phyloP scores from a whole-genome alignment of 2,888 invertebrate species.

The Colletes collaris region DNA sequence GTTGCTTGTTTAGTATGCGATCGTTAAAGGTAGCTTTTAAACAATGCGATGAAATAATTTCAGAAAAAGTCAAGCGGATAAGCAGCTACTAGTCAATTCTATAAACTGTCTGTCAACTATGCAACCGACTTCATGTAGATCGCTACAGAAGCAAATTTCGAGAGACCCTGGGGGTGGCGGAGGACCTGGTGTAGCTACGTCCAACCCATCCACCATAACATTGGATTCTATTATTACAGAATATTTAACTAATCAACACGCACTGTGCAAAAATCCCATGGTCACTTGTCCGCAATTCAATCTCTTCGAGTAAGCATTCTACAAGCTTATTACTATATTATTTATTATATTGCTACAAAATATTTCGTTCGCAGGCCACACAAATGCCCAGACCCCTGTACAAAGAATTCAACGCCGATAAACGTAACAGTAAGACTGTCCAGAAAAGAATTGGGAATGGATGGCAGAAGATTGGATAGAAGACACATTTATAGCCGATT shows the following conservation, averaged over 20 bases:
- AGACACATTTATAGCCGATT: conserved; percentile 93
- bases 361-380: conserved; percentile 89
- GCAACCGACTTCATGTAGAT: conserved; percentile 79
- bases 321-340: conserved; percentile 4
- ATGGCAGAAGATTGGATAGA: conserved; percentile 89
- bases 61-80: conserved; percentile 75
- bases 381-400: conserved; percentile 95
- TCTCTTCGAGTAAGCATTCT: conserved; percentile 89
- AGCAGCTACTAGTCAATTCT: conserved; percentile 61
- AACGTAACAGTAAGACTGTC: conserved; percentile 87
- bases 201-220: conserved; percentile 85
- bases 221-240: conserved; percentile 97
- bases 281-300: conserved; percentile 98
- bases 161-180: conserved; percentile 80
- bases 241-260: conserved; percentile 98
- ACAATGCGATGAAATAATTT: conserved; percentile 17
- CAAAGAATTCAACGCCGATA: conserved; percentile 86
- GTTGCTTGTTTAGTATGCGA: background rate
- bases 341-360: background rate
- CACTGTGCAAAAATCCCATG: conserved; percentile 98
- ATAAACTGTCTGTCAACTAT: conserved; percentile 52
- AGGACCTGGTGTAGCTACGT: conserved; percentile 74
- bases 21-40: no score
- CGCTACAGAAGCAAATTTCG: conserved; percentile 85
- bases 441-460: conserved; percentile 82